Percentiles rank a stretch among this genome's conserved stretches.
phyloP scores from a whole-genome alignment of 2,797 vertebrate genomes.

The Diceros bicornis region DNA sequence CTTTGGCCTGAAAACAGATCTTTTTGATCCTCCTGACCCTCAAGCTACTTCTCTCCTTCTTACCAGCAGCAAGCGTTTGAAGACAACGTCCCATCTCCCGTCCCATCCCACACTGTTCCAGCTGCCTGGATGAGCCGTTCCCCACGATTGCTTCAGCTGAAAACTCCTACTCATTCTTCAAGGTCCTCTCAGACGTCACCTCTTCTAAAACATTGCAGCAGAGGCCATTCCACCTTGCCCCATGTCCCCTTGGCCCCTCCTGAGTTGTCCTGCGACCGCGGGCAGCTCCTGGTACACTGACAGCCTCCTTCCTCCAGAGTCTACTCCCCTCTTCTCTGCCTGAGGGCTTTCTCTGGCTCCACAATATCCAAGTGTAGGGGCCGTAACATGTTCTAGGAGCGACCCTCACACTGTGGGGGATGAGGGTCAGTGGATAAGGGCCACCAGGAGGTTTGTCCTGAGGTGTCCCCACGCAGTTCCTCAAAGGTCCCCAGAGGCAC shows the following conservation, averaged over 20 bases:
- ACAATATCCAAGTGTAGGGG: fast-evolving
- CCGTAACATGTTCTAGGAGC: neutral
- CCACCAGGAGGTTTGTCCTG: neutral
- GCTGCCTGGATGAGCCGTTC: neutral
- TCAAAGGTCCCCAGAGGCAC: neutral
- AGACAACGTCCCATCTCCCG: neutral
- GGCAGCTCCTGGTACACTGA: no score
- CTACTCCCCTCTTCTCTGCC: neutral
- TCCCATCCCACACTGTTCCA: fast-evolving
- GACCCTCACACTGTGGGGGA: neutral
- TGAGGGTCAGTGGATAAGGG: neutral
- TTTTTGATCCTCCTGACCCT: neutral
- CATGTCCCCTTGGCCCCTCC: neutral
- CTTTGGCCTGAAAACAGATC: neutral
- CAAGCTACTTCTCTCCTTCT: neutral
- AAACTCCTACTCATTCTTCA: neutral
- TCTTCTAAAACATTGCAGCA: neutral
- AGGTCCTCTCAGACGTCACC: neutral
- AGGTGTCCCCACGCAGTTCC: neutral
- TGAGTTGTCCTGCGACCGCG: neutral
- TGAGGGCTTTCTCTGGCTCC: neutral
- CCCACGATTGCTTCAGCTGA: neutral
- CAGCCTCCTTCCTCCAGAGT: neutral
- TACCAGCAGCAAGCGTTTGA: neutral
- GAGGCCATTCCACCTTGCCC: neutral